Percentiles rank a stretch among this genome's conserved stretches.
Evolutionary conservation across 2,113 vertebrate genomes (phyloP).

Genomic region (Colossoma macropomum): DNA sequence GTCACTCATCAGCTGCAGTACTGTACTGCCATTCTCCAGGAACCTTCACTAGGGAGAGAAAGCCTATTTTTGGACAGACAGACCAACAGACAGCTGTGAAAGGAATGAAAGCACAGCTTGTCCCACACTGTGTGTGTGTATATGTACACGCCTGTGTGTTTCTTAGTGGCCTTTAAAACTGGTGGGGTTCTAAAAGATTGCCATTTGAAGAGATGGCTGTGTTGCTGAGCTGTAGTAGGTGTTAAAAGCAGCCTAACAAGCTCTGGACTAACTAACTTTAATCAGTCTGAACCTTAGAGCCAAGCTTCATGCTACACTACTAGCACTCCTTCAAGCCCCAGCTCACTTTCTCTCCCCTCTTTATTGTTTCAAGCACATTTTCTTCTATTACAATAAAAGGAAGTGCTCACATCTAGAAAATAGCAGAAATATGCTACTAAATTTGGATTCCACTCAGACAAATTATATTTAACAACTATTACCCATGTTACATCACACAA

Average conservation of each 20-base stretch:
- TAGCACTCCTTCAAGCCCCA: no score
- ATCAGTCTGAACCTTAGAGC: no score
- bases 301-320: no score
- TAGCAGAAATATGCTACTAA: no score
- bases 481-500: no score
- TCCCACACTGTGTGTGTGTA: conserved; percentile 56
- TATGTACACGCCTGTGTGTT: conserved; percentile 25
- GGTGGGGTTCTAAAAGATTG: conserved; percentile 34
- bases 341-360: no score
- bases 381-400: no score
- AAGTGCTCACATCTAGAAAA: no score
- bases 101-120: conserved; percentile 67
- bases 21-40: conserved; percentile 23
- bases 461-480: no score
- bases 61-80: conserved; percentile 70
- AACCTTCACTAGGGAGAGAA: conserved; percentile 57
- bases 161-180: conserved; percentile 49
- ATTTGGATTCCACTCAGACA: no score
- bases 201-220: conserved; percentile 42
- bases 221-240: conserved; percentile 22
- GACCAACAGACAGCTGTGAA: conserved; percentile 61
- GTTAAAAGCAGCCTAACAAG: conserved; percentile 52
- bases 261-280: conserved; percentile 15
- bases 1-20: conserved; percentile 24
- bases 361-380: no score